Base-by-base conservation (phyloP, 2,888 invertebrate genomes). In the Agrochola circellaris region DNA sequence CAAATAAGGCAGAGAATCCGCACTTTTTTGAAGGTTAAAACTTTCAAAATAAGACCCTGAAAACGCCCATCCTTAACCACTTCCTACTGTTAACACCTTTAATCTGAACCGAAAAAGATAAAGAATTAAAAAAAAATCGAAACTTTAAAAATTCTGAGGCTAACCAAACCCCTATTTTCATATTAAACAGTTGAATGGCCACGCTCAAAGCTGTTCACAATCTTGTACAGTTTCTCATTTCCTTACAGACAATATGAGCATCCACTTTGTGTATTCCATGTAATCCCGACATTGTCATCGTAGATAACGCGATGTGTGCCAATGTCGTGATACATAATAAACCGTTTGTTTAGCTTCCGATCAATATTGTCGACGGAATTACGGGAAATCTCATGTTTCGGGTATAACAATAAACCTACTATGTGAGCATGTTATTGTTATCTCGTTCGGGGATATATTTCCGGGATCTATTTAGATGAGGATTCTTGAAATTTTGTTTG, bases 291-390 rank as follows among this genome's bases (percentile, higher is more conserved):
- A 84, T 80, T 86, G 84, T 84, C 66, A 42, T 79, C 76, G 60
- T 70, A 86, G 75, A 87, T 86, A 86, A 87, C 71, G 67, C 69
- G 72, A 67, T 80, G 82, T 87, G 75, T 81, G 80, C 56, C 80
- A 79, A 78, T 87, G 74, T 85, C 72, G 69, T 75, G 77, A 77
- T 78, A 87, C 76, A 80, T 82, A 85, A 85, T 85, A 87, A 86
- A 86, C 76, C 75, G 76, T 84, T 84, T 83, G 77, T 64, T 87
- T 75, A 83, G 74, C 77, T 79, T 51, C 56, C 73, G 87, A 87
- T 87, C 86, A 87, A 87, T 87, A 85, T 68, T 81, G 65, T 67
- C 70, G 61, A 76, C 73, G 66, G 81, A 73, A 83, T 81, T 71
- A 79, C 62, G 34, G 34, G 54, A 79, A 42, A 69, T 58, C 34